Evolutionary conservation across 2,113 vertebrate species (phyloP), one percentile per base, ranked within the genome.

Genomic region (Pteruthius melanotis): DNA sequence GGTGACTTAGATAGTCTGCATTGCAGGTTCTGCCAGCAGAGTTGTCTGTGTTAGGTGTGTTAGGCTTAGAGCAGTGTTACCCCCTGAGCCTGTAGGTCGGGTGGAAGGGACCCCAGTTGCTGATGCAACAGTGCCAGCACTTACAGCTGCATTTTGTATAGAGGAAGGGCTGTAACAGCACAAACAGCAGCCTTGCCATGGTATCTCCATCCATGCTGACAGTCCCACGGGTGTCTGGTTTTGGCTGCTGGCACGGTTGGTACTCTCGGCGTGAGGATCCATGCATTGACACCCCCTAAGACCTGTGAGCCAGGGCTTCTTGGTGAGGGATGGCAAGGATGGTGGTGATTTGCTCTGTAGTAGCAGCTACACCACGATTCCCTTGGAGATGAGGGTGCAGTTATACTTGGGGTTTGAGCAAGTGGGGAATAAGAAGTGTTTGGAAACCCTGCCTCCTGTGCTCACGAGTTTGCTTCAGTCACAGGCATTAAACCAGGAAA

Each of bases 361-460:
- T 35, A 37, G 59, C 54, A 80, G 71, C 79, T 83, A 47, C 0
- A 1, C 47, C 16, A 8, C 0, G 0, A 17, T 52, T 63, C 52
- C 0, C 0, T 37, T 47, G 52, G 4, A 3, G 33, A 7, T 0
- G 2, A 83, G 82, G 56, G 14, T 60, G 56, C 47, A 53, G 33
- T 52, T 28, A 45, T 44, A 35, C 19, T 37, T 24, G 27, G 47
- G 1, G 0, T 47, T 83, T 68, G 82, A 1, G 1, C 18, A 64
- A 64, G 15, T 9, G 15, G 54, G n/a, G 40, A 76, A 8, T 42
- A 57, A 42, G 50, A 83, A 47, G 37, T 0, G 0, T 75, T 86
- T 7, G 20, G 47, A 87, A 87, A 39, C 47, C 3, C 8, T 83
- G 52, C 37, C 28, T 7, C 71, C 30, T 66, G 27, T 42, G 37